A percentile compares a stretch with the other conserved stretches of the same genome.
Evolutionary conservation across 2,797 vertebrate species (phyloP).

Genomic region (Tangara arthus): DNA sequence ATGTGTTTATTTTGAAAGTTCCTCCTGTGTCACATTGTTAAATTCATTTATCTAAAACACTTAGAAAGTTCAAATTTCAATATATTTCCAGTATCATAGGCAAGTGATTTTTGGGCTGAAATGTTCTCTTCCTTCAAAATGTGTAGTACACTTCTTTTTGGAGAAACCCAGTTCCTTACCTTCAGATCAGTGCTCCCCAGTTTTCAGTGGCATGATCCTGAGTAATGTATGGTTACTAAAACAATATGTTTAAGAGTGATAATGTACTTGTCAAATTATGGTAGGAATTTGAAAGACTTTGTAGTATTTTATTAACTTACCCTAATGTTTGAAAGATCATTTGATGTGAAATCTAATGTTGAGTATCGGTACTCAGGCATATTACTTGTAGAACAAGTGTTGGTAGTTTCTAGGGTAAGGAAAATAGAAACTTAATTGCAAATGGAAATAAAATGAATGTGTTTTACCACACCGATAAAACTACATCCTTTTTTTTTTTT

Average conservation of each 20-base stretch:
- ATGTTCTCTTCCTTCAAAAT: not conserved
- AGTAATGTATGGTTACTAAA: not conserved
- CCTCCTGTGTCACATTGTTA: not conserved
- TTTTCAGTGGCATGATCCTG: not conserved
- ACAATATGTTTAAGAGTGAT: not conserved
- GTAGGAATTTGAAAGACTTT: not conserved
- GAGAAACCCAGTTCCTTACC: not conserved
- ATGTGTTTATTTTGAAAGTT: not conserved
- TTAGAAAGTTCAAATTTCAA: not conserved
- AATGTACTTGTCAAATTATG: not conserved
- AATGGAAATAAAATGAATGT: not conserved
- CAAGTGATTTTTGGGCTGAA: not conserved
- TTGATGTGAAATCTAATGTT: not conserved
- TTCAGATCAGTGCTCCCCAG: not conserved
- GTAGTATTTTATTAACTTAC: not conserved
- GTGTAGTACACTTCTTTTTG: not conserved
- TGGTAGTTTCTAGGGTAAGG: not conserved
- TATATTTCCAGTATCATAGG: not conserved
- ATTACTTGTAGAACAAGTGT: not conserved
- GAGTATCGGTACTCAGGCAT: accelerated
- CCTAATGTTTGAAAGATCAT: not conserved
- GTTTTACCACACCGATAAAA: not conserved
- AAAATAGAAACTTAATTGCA: not conserved
- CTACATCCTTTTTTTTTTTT: not conserved
- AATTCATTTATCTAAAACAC: not conserved